Base-by-base conservation (phyloP, 2,113 vertebrate species). In the Jaculus jaculus region DNA sequence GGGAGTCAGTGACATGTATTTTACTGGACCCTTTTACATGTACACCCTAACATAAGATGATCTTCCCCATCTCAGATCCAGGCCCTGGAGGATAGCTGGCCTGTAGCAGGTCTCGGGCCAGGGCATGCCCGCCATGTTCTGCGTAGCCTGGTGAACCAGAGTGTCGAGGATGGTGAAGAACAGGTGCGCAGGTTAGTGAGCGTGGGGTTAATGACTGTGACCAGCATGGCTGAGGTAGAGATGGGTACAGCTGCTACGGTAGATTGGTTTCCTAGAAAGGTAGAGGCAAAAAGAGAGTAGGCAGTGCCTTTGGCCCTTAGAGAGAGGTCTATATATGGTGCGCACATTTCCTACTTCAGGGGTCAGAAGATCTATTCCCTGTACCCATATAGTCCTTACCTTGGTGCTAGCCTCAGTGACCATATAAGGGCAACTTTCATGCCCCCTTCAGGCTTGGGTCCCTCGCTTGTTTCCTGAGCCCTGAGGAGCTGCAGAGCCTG, bases 401-500 rank as follows among this genome's bases (percentile, higher is more conserved):
- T 84, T 73, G 79, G 39, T 69, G 30, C 32, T 37, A 61, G 51
- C 74, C 34, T 92, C 71, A 32, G 79, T 58, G 84, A 78, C 78
- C 51, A 74, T 68, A 84, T 39, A 18, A 79, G 94, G 74, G 78
- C 69, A 61, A 90, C 84, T 66, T 90, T 77, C 10, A 5, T 96
- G 79, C 26, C 60, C 37, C 91, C 79, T 47, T 87, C 97, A 99
- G 99, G 96, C 97, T 99, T 79, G 99, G 99, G 66, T 88, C 97
- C 69, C 98, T 99, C 0, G 97, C 98, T 3, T 99, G 99, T 96
- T 99, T 99, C 97, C 93, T 99, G 97, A 99, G 97, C 89, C 98
- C 98, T 5, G 98, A 98, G 68, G 98, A 99, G 17, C 96, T 99
- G 71, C 98, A 97, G 84, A 97, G 95, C 32, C 96, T 98, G 96